A percentile compares a stretch with the other conserved stretches of the same genome.
These are phyloP conservation scores for Dryobates pubescens DNA, from an alignment of 2,797 vertebrate genomes.

Conservation along the genomic window DNA sequence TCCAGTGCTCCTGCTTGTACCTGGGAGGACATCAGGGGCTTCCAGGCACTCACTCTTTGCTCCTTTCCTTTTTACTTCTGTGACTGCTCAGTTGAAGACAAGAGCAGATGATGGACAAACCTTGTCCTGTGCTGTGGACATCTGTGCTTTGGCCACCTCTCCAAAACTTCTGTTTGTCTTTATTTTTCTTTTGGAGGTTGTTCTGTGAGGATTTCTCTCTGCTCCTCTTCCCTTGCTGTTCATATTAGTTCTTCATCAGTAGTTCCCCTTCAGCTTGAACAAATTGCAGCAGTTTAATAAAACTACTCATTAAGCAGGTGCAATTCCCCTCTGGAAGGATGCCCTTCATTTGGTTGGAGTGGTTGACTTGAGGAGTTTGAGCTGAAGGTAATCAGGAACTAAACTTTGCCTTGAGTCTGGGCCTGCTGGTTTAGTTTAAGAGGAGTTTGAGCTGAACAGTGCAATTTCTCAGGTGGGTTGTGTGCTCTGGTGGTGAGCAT, in stretches of 20 bases:
- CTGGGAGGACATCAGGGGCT: fast-evolving
- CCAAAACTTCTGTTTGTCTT: neutral
- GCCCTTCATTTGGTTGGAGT: neutral
- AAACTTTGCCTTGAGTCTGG: neutral
- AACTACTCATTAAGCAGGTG: neutral
- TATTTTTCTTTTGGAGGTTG: neutral
- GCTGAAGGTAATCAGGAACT: neutral
- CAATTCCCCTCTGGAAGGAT: neutral
- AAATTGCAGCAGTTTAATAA: neutral
- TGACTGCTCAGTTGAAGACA: neutral
- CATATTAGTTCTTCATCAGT: constrained; percentile 19
- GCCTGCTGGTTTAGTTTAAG: neutral
- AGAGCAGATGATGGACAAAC: neutral
- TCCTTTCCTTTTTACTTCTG: neutral
- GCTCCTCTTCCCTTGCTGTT: neutral
- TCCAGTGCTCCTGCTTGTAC: fast-evolving
- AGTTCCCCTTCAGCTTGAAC: constrained; percentile 27
- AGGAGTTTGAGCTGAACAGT: neutral
- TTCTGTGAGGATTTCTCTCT: neutral
- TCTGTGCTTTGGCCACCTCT: neutral
- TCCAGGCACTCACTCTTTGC: neutral
- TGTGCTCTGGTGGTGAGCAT: neutral
- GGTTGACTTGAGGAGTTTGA: neutral
- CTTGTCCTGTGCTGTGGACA: neutral
- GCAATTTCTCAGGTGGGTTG: neutral